These are phyloP conservation scores for Aegithalos caudatus DNA, from an alignment of 2,113 vertebrate genomes.

Conservation along the genomic window DNA sequence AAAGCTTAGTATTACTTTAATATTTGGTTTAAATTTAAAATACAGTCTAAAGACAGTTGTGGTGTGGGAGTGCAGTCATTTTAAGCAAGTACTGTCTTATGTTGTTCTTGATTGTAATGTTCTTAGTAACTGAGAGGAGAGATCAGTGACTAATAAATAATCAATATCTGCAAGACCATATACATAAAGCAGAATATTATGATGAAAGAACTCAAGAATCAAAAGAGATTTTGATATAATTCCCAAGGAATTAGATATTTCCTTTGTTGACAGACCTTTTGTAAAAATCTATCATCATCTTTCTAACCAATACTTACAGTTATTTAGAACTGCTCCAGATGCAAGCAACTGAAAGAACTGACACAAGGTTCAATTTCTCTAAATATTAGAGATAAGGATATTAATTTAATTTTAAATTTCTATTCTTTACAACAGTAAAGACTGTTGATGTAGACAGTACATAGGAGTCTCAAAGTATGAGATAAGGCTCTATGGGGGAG, in stretches of 20 bases:
- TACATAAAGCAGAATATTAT: neutral
- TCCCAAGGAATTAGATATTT: neutral
- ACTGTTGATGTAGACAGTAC: neutral
- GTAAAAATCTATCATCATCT: neutral
- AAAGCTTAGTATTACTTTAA: neutral
- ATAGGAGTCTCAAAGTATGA: neutral
- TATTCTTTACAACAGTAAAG: neutral
- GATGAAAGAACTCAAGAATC: neutral
- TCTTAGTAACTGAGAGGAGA: neutral
- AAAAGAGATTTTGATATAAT: neutral
- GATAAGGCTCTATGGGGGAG: constrained; percentile 21
- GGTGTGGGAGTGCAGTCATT: neutral
- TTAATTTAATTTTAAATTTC: neutral
- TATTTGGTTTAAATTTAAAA: neutral
- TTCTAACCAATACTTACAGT: neutral
- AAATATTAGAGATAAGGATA: neutral
- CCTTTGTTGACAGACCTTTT: neutral
- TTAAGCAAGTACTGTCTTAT: neutral
- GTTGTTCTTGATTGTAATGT: neutral
- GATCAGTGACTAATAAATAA: constrained; percentile 6
- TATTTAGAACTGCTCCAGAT: neutral
- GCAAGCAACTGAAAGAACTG: neutral
- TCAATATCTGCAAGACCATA: neutral
- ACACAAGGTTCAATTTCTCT: neutral
- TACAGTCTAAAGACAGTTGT: neutral